Evolutionary conservation across 2,113 vertebrate genomes (phyloP), one percentile per base, ranked within the genome.

Genomic region (Phalacrocorax brasilianus): DNA sequence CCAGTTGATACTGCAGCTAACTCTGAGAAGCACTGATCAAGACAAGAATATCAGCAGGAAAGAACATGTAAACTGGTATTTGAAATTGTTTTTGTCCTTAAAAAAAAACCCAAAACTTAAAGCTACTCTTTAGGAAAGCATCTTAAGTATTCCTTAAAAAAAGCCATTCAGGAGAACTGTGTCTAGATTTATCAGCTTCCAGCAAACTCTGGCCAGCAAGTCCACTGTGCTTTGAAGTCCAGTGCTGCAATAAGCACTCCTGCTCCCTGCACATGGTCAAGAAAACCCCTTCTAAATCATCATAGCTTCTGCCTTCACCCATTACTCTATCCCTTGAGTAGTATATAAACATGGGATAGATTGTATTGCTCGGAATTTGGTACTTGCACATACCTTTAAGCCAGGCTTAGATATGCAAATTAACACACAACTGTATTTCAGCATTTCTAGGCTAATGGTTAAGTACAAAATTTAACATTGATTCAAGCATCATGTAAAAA

Each of bases 311-410:
- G 44, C 73, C 30, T 58, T 22, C 24, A 28, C 26, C 33, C 49
- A 3, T 52, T 42, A 50, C 14, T 19, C 24, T 18, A 2, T 11
- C 22, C 11, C 75, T 56, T 2, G 13, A 75, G 30, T 2, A 12
- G 13, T 8, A 15, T 7, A 40, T 26, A 42, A 77, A n/a, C 2
- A 0, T 7, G 6, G 3, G 10, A 52, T 0, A 52, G 14, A 33
- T 3, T 22, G 30, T 27, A 4, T 2, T 65, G 28, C 67, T 70
- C 28, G 18, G 24, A n/a, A 32, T n/a, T 45, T 17, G 63, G 42
- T 47, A 23, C 9, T 4, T 67, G 18, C 49, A 62, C 10, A 5
- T 19, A 52, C 28, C 33, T 71, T 56, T 45, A 30, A 0, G 0
- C n/a, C 52, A 63, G 65, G 45, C 27, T 27, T 28, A 11, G 1